These are phyloP conservation scores for Synanthedon tipuliformis DNA, from an alignment of 2,888 invertebrate species.

Conservation along the genomic window DNA sequence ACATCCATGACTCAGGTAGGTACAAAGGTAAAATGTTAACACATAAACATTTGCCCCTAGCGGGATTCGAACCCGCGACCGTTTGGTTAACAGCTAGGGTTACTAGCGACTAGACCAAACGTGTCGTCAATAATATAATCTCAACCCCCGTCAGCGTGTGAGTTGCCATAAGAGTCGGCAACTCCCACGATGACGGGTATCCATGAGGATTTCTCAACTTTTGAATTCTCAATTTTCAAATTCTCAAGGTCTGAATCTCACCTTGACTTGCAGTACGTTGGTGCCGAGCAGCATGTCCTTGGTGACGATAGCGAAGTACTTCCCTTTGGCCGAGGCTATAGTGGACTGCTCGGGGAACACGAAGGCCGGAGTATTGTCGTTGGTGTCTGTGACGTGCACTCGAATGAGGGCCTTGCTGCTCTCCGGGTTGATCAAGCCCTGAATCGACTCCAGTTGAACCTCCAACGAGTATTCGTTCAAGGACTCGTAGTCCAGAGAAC, in stretches of 20 bases:
- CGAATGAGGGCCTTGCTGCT: constrained; percentile 80
- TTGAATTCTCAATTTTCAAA: no score
- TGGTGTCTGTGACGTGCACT: constrained; percentile 86
- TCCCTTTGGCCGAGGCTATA: constrained; percentile 70
- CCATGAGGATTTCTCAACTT: neutral
- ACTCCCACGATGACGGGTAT: no score
- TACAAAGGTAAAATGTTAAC: no score
- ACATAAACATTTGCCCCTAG: no score
- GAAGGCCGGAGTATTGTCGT: constrained; percentile 90
- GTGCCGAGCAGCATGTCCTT: constrained; percentile 80
- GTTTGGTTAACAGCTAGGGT: no score
- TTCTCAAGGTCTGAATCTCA: constrained; percentile 22
- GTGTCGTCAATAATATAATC: no score
- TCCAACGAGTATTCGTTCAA: constrained; percentile 79
- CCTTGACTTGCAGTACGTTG: constrained; percentile 82
- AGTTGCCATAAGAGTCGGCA: no score
- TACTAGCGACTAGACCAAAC: no score
- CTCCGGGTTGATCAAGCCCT: constrained; percentile 83
- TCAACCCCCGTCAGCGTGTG: no score
- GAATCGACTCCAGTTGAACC: constrained; percentile 81
- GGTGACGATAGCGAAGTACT: constrained; percentile 85
- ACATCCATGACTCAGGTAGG: no score
- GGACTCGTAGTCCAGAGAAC: constrained; percentile 82
- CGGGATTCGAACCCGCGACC: no score
- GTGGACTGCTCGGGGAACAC: constrained; percentile 73